Conservation (phyloP, 2,113 vertebrate species). For the Cacatua alba region DNA sequence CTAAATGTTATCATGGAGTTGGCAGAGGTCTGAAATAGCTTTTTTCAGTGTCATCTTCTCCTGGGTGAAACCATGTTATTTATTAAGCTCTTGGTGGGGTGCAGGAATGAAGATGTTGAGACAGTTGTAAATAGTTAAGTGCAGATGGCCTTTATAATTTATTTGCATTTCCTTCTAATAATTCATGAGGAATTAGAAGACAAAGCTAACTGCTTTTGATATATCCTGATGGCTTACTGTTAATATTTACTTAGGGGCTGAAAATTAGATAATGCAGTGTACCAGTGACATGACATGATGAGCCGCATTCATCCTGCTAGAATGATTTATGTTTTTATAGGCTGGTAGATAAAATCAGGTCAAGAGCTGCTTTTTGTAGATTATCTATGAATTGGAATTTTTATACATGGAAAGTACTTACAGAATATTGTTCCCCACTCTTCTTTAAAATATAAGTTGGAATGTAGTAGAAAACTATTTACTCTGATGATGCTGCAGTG, state of each 20-base stretch:
- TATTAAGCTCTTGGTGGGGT: not conserved
- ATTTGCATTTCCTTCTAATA: constrained; percentile 36
- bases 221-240: not conserved
- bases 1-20: not conserved
- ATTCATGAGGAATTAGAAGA: constrained; percentile 12
- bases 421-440: not conserved
- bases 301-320: not conserved
- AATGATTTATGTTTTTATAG: not conserved
- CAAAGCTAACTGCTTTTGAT: constrained; percentile 23
- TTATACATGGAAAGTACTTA: not conserved
- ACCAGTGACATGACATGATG: not conserved
- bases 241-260: constrained; percentile 17
- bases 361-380: constrained; percentile 10
- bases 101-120: not conserved
- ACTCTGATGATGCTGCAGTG: not conserved
- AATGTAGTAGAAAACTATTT: not conserved
- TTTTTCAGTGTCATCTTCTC: not conserved
- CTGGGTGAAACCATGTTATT: not conserved
- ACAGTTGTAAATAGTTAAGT: not conserved
- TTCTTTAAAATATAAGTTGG: not conserved
- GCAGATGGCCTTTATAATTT: constrained; percentile 9
- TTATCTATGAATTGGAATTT: not conserved
- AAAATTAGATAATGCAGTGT: constrained; percentile 33
- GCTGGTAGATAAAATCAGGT: constrained; percentile 24
- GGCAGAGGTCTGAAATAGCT: not conserved